Conservation (phyloP, 1,140 invertebrate genomes). For the Philopotamus ludificatus region DNA sequence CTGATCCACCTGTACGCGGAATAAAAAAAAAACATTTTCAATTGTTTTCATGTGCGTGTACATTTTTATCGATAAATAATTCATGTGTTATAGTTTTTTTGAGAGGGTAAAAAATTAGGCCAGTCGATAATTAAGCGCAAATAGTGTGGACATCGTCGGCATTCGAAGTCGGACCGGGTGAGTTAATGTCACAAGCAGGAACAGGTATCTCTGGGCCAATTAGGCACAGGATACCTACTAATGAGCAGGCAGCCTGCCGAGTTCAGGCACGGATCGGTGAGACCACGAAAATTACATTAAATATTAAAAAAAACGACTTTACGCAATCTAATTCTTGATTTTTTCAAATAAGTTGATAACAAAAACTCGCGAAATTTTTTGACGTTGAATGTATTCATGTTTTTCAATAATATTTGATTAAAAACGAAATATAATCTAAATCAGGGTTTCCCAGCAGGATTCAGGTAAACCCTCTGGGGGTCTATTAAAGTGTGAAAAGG, state of each 20-base stretch:
- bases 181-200: conserved; percentile 39
- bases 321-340: too few species aligned
- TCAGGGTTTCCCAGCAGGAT: too few species aligned
- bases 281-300: background rate
- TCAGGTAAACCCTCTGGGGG: too few species aligned
- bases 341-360: too few species aligned
- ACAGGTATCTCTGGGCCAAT: conserved; percentile 39
- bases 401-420: background rate
- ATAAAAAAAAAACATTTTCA: background rate
- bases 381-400: too few species aligned
- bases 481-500: too few species aligned
- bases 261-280: conserved; percentile 13
- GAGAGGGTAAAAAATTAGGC: background rate
- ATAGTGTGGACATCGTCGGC: conserved; percentile 32
- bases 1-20: too few species aligned
- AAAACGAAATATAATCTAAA: too few species aligned
- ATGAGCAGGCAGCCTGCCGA: conserved; percentile 31
- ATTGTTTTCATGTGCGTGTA: conserved; percentile 1
- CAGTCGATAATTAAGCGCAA: conserved; percentile 22
- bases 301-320: background rate
- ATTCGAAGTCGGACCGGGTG: conserved; percentile 24
- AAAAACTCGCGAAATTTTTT: too few species aligned
- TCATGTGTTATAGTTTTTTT: background rate
- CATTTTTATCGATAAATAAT: background rate
- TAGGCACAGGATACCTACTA: conserved; percentile 41